Evolutionary conservation across 2,797 vertebrate genomes (phyloP).

Genomic region (Tiaroga cobitis): DNA sequence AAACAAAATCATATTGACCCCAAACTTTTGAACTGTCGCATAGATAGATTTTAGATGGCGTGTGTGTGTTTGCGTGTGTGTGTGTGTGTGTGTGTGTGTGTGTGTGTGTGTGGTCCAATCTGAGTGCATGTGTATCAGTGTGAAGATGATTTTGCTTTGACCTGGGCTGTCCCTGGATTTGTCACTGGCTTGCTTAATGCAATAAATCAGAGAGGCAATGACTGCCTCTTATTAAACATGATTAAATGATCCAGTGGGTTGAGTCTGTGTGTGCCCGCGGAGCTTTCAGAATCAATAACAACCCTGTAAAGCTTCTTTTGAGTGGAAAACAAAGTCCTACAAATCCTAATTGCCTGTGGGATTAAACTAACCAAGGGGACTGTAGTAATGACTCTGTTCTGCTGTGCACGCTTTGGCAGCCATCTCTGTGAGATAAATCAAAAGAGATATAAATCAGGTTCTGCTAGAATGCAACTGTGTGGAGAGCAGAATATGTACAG

Average conservation of each 20-base stretch:
- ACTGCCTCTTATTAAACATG: constrained; percentile 78
- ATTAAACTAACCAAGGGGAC: constrained; percentile 68
- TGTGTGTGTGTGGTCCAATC: constrained; percentile 31
- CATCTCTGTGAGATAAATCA: constrained; percentile 79
- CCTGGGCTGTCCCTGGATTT: constrained; percentile 68
- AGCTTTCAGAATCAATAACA: constrained; percentile 76
- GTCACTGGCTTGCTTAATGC: constrained; percentile 68
- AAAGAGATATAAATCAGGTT: constrained; percentile 76
- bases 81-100: constrained; percentile 20
- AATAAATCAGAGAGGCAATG: constrained; percentile 75
- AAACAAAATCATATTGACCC: not conserved
- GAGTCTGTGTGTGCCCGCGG: constrained; percentile 67
- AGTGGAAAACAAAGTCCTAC: constrained; percentile 77
- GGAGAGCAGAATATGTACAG: constrained; percentile 12
- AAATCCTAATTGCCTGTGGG: constrained; percentile 77
- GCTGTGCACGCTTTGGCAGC: constrained; percentile 75
- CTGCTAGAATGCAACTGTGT: constrained; percentile 78
- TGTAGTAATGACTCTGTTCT: constrained; percentile 61
- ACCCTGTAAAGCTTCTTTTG: constrained; percentile 75
- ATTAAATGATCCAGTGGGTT: constrained; percentile 80
- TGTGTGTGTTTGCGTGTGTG: constrained; percentile 12
- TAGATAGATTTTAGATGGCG: constrained; percentile 12
- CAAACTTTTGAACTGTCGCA: not conserved
- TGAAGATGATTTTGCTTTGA: constrained; percentile 66
- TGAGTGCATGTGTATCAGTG: constrained; percentile 5